A percentile compares a stretch with the other conserved stretches of the same genome.
These are phyloP conservation scores for Clistopyga incitator DNA, from an alignment of 2,888 invertebrate genomes.

Conservation along the genomic window DNA sequence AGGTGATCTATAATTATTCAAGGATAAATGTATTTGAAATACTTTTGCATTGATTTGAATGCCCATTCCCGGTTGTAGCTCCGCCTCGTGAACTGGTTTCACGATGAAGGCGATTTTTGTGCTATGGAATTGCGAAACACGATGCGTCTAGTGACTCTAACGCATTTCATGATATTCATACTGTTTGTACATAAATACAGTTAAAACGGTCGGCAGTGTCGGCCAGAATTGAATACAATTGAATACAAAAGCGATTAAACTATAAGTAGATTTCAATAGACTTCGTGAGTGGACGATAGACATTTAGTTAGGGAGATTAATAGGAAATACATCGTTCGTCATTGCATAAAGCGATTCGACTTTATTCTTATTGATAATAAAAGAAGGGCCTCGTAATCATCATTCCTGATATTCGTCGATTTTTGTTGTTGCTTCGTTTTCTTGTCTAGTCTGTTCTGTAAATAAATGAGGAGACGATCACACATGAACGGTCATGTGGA, in stretches of 20 bases:
- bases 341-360: slow-evolving; percentile 21
- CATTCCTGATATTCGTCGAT: slow-evolving; percentile 51
- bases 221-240: slow-evolving; percentile 19
- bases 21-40: too few relatives aligned
- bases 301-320: slow-evolving; percentile 36
- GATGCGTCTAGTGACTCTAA: slow-evolving; percentile 18
- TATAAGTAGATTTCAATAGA: slow-evolving; percentile 20
- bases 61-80: background rate
- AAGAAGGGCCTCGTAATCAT: slow-evolving; percentile 46
- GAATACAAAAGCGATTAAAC: slow-evolving; percentile 21
- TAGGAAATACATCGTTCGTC: slow-evolving; percentile 28
- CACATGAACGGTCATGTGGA: slow-evolving; percentile 5
- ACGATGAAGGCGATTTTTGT: slow-evolving; percentile 12
- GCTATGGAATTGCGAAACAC: slow-evolving; percentile 31
- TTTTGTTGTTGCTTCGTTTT: slow-evolving; percentile 36
- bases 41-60: too few relatives aligned
- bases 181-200: slow-evolving; percentile 52
- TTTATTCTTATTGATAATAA: slow-evolving; percentile 43
- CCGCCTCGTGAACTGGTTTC: slow-evolving; percentile 39
- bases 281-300: slow-evolving; percentile 7
- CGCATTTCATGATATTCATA: slow-evolving; percentile 21
- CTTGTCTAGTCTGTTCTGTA: slow-evolving; percentile 62
- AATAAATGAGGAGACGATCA: slow-evolving; percentile 47
- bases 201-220: background rate
- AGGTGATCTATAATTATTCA: too few relatives aligned